Evolutionary conservation across 2,797 vertebrate genomes (phyloP).

Genomic region (Fistularia tabacaria): DNA sequence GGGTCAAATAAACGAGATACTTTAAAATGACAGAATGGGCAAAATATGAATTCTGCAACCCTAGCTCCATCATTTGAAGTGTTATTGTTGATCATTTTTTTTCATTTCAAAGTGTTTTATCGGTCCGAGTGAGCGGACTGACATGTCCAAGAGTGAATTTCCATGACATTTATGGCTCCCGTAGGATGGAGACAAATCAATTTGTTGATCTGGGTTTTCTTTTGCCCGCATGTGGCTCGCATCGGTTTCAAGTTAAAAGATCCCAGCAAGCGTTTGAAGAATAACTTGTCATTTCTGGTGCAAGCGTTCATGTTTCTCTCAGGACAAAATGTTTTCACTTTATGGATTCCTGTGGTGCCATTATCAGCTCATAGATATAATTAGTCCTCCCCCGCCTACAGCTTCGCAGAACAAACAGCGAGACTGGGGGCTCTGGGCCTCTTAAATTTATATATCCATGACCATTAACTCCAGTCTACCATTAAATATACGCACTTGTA

Average conservation of each 20-base stretch:
- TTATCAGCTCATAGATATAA: background rate
- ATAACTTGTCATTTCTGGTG: background rate
- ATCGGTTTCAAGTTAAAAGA: background rate
- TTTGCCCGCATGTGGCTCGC: background rate
- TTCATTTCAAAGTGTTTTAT: background rate
- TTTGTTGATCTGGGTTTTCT: background rate
- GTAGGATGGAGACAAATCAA: background rate
- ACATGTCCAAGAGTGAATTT: background rate
- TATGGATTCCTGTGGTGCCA: background rate
- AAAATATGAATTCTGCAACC: too few relatives aligned
- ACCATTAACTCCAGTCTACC: constrained; percentile 7
- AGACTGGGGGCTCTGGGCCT: constrained; percentile 4
- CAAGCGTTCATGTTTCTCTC: background rate
- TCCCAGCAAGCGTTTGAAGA: background rate
- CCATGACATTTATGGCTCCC: background rate
- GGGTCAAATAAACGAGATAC: too few relatives aligned
- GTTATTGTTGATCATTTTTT: background rate
- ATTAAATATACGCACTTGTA: constrained; percentile 20
- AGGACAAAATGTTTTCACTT: background rate
- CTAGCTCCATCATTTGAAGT: too few relatives aligned
- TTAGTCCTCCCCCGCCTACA: constrained; percentile 1
- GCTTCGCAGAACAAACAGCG: background rate
- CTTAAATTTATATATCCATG: constrained; percentile 29
- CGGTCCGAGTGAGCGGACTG: too few relatives aligned
- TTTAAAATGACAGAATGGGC: too few relatives aligned